A percentile compares a stretch with the other conserved stretches of the same genome.
Conservation (phyloP, 2,113 vertebrate genomes). For the Prinia subflava region DNA sequence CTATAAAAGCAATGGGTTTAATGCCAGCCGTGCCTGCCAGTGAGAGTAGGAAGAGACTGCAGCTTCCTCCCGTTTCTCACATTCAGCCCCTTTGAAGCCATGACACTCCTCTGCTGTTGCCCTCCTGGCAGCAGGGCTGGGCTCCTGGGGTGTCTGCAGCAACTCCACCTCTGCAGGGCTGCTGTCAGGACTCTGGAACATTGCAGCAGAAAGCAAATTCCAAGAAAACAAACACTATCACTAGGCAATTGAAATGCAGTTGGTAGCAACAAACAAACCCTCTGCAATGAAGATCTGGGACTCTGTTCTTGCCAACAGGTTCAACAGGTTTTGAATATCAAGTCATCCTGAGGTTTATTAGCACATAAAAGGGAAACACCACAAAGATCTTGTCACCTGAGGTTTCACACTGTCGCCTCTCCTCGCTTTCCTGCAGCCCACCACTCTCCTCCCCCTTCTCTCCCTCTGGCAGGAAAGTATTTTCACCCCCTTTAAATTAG, state of each 20-base stretch:
- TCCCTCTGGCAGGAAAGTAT: background rate
- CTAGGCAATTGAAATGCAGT: conserved; percentile 60
- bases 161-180: background rate
- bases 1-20: background rate
- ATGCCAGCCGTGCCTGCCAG: background rate
- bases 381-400: background rate
- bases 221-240: conserved; percentile 62
- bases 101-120: rapidly evolving
- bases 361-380: background rate
- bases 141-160: rapidly evolving
- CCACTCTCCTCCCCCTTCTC: background rate
- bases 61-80: rapidly evolving
- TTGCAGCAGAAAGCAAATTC: conserved; percentile 31
- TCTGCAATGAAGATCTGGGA: background rate
- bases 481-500: background rate
- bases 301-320: conserved; percentile 39
- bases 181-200: background rate
- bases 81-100: background rate
- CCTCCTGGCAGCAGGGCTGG: background rate
- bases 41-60: background rate
- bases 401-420: background rate
- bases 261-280: conserved; percentile 51
- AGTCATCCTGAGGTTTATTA: background rate
- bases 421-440: background rate
- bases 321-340: conserved; percentile 48